Conservation (phyloP, 2,888 invertebrate species). For the Dioctria rufipes region DNA sequence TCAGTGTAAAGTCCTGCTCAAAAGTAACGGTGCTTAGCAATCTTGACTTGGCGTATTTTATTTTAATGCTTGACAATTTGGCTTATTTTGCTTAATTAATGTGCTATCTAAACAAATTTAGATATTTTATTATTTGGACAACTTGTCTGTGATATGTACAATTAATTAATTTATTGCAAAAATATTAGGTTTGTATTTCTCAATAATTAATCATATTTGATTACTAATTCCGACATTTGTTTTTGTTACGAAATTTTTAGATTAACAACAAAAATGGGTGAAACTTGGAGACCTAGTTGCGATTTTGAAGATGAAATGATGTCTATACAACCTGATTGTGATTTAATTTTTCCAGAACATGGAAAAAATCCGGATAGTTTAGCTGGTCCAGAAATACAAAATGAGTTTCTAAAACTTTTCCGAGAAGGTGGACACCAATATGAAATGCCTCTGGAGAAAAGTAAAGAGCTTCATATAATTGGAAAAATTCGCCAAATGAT, state of each 20-base stretch:
- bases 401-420: conserved; percentile 47
- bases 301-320: conserved; percentile 68
- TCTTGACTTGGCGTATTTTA: neutral
- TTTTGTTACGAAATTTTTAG: too few relatives aligned
- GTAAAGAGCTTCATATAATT: conserved; percentile 63
- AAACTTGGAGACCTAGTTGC: conserved; percentile 63
- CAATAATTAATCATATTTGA: neutral
- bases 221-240: too few relatives aligned
- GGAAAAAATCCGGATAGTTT: conserved; percentile 50
- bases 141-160: neutral
- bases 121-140: neutral
- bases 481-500: conserved; percentile 65
- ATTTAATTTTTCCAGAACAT: conserved; percentile 63
- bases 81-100: neutral
- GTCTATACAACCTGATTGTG: conserved; percentile 64
- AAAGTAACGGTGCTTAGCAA: neutral
- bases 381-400: conserved; percentile 58
- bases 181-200: neutral
- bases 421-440: conserved; percentile 53
- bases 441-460: conserved; percentile 51
- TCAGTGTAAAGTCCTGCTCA: neutral
- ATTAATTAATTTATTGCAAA: neutral
- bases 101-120: neutral
- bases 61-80: neutral
- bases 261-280: neutral